phyloP scores from a whole-genome alignment of 2,888 invertebrate species.

The Marasmarcha lunaedactyla region DNA sequence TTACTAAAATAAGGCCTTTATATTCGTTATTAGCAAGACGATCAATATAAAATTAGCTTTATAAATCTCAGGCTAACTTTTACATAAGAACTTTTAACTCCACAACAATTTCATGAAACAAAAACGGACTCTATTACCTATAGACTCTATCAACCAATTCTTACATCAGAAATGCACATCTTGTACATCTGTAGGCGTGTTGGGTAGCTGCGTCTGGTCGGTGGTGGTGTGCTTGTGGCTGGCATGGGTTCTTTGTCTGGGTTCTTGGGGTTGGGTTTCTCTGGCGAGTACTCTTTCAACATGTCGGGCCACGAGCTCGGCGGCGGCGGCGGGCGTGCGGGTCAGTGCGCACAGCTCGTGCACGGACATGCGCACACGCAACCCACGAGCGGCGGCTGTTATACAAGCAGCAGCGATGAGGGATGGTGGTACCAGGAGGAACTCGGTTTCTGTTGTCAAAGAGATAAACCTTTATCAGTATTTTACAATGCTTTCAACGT shows the following conservation, averaged over 20 bases:
- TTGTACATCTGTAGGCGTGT: conserved; percentile 75
- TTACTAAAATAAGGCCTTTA: too few species aligned
- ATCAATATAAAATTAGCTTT: too few species aligned
- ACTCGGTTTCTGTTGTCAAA: conserved; percentile 75
- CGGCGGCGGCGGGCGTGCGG: conserved; percentile 54
- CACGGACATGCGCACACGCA: conserved; percentile 58
- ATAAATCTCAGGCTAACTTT: too few species aligned
- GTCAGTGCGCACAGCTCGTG: conserved; percentile 56
- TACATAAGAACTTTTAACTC: too few species aligned
- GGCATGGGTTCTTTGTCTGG: conserved; percentile 33
- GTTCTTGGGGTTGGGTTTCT: conserved; percentile 63
- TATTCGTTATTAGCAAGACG: too few species aligned
- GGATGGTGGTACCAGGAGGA: conserved; percentile 78
- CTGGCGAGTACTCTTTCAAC: conserved; percentile 72
- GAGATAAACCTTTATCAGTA: conserved; percentile 6
- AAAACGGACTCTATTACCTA: too few species aligned
- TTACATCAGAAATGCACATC: conserved; percentile 70
- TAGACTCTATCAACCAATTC: too few species aligned
- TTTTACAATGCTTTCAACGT: conserved; percentile 1
- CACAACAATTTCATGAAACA: too few species aligned
- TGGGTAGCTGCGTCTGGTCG: conserved; percentile 54
- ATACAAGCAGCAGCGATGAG: conserved; percentile 78
- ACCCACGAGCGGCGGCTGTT: conserved; percentile 75
- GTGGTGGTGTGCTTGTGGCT: conserved; percentile 37
- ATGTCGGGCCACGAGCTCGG: conserved; percentile 67